Evolutionary conservation across 2,888 invertebrate species (phyloP), one percentile per base, ranked within the genome.

Genomic region (Parnassius apollo): DNA sequence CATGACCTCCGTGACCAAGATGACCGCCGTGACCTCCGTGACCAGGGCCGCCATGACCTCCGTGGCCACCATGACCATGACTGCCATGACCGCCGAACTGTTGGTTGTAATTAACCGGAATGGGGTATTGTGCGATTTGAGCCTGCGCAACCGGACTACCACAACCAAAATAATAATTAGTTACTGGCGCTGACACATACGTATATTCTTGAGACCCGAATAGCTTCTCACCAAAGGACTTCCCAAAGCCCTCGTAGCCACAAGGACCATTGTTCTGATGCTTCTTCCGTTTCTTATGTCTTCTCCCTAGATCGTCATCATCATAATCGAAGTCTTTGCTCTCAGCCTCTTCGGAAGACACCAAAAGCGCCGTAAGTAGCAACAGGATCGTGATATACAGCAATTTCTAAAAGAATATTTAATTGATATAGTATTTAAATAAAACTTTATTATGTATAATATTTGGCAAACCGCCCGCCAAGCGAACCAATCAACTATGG

Each of bases 111-210:
- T 54, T 7, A 64, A 42, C 35, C 22, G 35, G 59, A 45, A n/a
- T 22, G 51, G 62, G 42, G 59, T 59, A 44, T 57, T 66, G 45
- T 62, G 73, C 69, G 22, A 75, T 63, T 13, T 75, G 77, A 52
- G 68, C 71, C 1, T n/a, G 49, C 9, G 69, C 71, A 35, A 35
- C 35, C 35, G 35, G 35, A 0, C 73, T 4, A 2, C 87, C 87
- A 62, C 90, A 89, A 0, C 86, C 87, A 48, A 87, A 82, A 72
- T 83, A 87, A 69, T 89, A 91, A 72, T 91, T 91, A 71, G 81
- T 86, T 2, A 89, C 85, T 1, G 90, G 90, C 42, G 90, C 88
- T 2, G 85, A 85, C 1, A 91, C 74, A 58, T 85, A 90, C 0
- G 88, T 88, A 66, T 84, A 77, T n/a, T 84, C 83, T 10, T 81